Percentiles rank a stretch among this genome's conserved stretches.
These are phyloP conservation scores for Progne subis DNA, from an alignment of 2,113 vertebrate species.

Conservation along the genomic window DNA sequence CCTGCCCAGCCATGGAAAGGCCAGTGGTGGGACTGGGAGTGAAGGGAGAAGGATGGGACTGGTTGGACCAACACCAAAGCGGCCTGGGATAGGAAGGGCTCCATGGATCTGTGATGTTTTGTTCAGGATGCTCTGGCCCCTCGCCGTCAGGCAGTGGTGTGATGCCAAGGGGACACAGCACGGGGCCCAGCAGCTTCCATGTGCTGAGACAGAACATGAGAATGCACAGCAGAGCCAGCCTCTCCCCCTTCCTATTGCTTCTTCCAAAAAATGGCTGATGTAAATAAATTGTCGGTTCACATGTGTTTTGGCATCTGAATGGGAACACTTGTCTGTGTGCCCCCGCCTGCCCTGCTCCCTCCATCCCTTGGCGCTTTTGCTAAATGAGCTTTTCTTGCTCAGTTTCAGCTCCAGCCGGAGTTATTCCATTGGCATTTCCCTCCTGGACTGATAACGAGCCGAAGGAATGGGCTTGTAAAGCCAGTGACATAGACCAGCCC, in stretches of 20 bases:
- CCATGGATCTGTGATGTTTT: background rate
- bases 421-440: slow-evolving; percentile 43
- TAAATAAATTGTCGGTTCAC: slow-evolving; percentile 61
- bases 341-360: background rate
- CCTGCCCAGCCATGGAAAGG: background rate
- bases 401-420: background rate
- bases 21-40: background rate
- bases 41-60: background rate
- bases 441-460: background rate
- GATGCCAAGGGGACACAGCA: background rate
- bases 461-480: background rate
- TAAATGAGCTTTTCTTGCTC: slow-evolving; percentile 58
- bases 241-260: background rate
- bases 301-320: slow-evolving; percentile 41
- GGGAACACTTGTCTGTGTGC: slow-evolving; percentile 35
- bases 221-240: slow-evolving; percentile 10
- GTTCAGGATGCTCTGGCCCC: background rate
- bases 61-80: background rate
- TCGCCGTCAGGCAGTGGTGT: background rate
- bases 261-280: slow-evolving; percentile 38
- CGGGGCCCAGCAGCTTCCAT: background rate
- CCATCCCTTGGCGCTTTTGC: background rate
- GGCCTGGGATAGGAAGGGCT: background rate
- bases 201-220: background rate
- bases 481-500: slow-evolving; percentile 31